Conservation (phyloP, 2,797 vertebrate genomes). For the Poeciliopsis gracilis region DNA sequence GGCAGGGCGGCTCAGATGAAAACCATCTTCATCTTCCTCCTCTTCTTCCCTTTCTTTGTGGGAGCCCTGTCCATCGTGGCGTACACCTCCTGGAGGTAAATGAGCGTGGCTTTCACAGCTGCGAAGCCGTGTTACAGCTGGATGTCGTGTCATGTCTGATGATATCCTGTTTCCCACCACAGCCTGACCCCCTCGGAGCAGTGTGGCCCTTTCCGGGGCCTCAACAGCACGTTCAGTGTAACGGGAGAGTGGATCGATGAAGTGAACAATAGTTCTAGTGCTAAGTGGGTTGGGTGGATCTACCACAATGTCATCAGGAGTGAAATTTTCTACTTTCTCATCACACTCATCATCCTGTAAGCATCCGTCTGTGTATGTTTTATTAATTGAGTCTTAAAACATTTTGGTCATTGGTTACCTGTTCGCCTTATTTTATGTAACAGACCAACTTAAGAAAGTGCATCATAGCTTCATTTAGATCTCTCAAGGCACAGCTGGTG, state of each 20-base stretch:
- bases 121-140: background rate
- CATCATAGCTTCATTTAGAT: background rate
- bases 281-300: conserved; percentile 87
- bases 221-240: conserved; percentile 81
- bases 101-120: background rate
- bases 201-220: conserved; percentile 91
- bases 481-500: too few relatives aligned
- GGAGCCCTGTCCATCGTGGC: conserved; percentile 86
- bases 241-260: conserved; percentile 82
- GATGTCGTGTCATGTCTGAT: background rate
- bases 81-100: conserved; percentile 91
- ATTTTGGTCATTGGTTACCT: background rate
- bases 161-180: conserved; percentile 4
- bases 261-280: conserved; percentile 54
- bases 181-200: conserved; percentile 86
- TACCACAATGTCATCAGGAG: conserved; percentile 87
- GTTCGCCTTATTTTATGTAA: background rate
- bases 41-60: conserved; percentile 91
- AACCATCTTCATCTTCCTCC: conserved; percentile 88
- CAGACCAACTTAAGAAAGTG: background rate
- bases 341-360: conserved; percentile 87
- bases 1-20: conserved; percentile 95
- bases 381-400: background rate
- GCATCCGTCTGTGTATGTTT: conserved; percentile 47
- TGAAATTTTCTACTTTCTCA: conserved; percentile 90